Evolutionary conservation across 2,888 invertebrate genomes (phyloP), one percentile per base, ranked within the genome.

Genomic region (Taenaris catops): DNA sequence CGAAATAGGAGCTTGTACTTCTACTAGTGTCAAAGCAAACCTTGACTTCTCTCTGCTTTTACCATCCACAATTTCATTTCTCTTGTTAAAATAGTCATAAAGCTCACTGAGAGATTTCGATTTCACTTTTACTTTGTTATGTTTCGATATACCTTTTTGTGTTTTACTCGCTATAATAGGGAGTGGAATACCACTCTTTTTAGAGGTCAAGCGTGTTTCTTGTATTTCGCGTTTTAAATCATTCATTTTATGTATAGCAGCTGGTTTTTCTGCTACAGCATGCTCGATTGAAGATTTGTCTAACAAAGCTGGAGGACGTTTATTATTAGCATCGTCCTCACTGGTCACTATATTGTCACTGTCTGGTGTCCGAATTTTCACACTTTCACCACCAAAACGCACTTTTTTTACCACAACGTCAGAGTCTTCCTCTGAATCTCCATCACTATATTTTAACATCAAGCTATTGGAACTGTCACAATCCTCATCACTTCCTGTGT

Each of bases 341-440:
- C 89, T 90, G 5, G 88, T 86, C 26, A 89, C 83, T 12, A 90
- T 79, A 33, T 91, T 91, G 58, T 95, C 95, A 64, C 94, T 94
- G 50, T 95, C 95, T 0, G 95, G 95, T 6, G 95, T 95, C 44
- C 95, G 83, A 70, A 95, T 89, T 81, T 95, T 95, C 2, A 95
- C 92, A 45, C 94, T 89, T 74, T 95, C 95, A n/a, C 95, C 95
- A 2, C 95, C 95, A 51, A 95, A 95, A 27, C 94, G 91, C 4
- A 95, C 95, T 55, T 94, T 89, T 61, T 94, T 90, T 9, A 91
- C 86, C 16, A 69, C 71, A 7, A 81, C 86, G 36, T 88, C 88
- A 4, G 76, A 84, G 44, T 91, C 91, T 42, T 90, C 90, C 34
- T 90, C 90, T 0, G 89, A 86, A 34, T 91, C 91, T 16, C 87